phyloP scores from a whole-genome alignment of 2,888 invertebrate species.

The Oligia latruncula region DNA sequence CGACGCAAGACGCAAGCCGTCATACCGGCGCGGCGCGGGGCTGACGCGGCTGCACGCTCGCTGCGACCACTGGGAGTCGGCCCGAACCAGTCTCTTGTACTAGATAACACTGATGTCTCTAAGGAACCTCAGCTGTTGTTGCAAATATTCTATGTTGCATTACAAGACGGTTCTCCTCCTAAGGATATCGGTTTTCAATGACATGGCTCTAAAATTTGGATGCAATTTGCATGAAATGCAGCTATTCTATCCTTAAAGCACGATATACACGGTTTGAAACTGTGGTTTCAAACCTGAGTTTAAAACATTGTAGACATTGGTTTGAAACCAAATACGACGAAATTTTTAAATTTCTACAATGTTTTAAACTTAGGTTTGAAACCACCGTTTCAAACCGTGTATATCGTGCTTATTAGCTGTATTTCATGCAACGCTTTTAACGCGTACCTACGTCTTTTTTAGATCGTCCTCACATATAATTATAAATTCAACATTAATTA shows the following conservation, averaged over 20 bases:
- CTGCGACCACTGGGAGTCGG: slow-evolving; percentile 55
- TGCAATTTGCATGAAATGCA: slow-evolving; percentile 4
- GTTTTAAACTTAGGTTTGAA: no score
- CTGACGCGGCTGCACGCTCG: slow-evolving; percentile 37
- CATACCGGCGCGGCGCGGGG: slow-evolving; percentile 45
- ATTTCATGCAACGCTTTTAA: no score
- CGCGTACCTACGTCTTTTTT: no score
- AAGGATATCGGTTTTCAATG: slow-evolving; percentile 22
- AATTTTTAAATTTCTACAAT: no score
- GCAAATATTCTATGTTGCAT: slow-evolving; percentile 31
- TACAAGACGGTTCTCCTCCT: not conserved
- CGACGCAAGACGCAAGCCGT: slow-evolving; percentile 66
- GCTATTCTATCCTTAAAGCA: not conserved
- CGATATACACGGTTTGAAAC: no score
- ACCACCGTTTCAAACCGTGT: no score
- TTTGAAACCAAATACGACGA: no score
- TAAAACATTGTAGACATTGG: no score
- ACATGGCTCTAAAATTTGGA: not conserved
- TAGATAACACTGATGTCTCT: slow-evolving; percentile 53
- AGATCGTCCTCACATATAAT: no score
- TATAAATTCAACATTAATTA: no score
- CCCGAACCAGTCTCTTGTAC: slow-evolving; percentile 47
- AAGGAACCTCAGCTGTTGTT: slow-evolving; percentile 43
- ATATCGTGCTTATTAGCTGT: no score
- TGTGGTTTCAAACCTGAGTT: no score